Conservation (phyloP, 2,888 invertebrate species). For the Acanthococcus lagerstroemiae region DNA sequence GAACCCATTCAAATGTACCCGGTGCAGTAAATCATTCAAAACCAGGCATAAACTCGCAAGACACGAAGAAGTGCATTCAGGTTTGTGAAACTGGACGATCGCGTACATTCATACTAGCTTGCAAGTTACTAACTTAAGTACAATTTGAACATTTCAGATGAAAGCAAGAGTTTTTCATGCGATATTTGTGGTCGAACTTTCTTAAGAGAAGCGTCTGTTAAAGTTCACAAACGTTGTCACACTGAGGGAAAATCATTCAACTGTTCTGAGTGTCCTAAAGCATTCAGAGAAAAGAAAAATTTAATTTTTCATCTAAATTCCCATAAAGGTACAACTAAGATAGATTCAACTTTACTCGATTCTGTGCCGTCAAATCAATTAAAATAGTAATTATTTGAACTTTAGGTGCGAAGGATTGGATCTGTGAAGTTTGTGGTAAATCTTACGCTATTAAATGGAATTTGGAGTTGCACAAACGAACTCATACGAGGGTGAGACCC, state of each 20-base stretch:
- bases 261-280: slow-evolving; percentile 11
- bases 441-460: slow-evolving; percentile 32
- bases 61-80: slow-evolving; percentile 19
- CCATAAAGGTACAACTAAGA: neutral
- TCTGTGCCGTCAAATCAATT: neutral
- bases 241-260: slow-evolving; percentile 9
- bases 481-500: slow-evolving; percentile 24
- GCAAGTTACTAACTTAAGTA: neutral
- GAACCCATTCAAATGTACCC: slow-evolving; percentile 11
- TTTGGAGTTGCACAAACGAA: slow-evolving; percentile 31
- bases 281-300: slow-evolving; percentile 20
- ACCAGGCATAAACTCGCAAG: slow-evolving; percentile 7
- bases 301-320: slow-evolving; percentile 13
- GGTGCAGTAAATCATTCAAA: slow-evolving; percentile 16
- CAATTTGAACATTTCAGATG: no score
- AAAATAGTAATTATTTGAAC: no score
- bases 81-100: no score
- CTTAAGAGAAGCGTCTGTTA: slow-evolving; percentile 11
- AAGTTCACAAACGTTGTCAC: slow-evolving; percentile 10
- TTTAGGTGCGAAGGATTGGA: slow-evolving; percentile 31
- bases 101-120: no score
- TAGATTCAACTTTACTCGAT: neutral
- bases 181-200: slow-evolving; percentile 12
- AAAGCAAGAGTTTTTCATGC: no score
- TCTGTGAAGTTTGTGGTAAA: slow-evolving; percentile 31